These are phyloP conservation scores for Apis mellifera DNA, from an alignment of 1,140 invertebrate genomes.

Conservation along the genomic window DNA sequence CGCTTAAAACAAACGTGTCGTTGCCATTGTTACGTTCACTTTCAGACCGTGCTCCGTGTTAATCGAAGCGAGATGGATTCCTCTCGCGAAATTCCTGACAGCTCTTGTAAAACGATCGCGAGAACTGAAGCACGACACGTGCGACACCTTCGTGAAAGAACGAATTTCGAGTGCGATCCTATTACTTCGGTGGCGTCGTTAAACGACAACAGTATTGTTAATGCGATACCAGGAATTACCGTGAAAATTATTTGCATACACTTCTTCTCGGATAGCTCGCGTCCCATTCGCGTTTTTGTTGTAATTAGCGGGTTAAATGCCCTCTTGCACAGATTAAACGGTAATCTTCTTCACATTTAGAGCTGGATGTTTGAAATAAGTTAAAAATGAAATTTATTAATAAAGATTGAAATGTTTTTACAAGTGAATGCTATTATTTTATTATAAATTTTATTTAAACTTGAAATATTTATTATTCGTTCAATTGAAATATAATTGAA, in stretches of 20 bases:
- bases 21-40: constrained; percentile 18
- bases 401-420: background rate
- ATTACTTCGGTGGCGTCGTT: constrained; percentile 39
- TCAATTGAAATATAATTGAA: too few species aligned
- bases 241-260: constrained; percentile 28
- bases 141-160: constrained; percentile 45
- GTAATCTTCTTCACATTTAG: background rate
- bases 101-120: constrained; percentile 56
- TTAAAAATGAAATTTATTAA: too few species aligned
- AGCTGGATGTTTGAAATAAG: too few species aligned
- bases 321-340: background rate
- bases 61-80: constrained; percentile 32
- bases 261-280: background rate
- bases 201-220: constrained; percentile 42
- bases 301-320: constrained; percentile 13
- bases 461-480: too few species aligned
- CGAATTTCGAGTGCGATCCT: constrained; percentile 54
- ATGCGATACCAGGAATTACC: constrained; percentile 32
- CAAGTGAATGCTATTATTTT: too few species aligned
- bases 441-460: too few species aligned
- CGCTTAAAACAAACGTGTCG: constrained; percentile 35
- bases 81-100: constrained; percentile 54
- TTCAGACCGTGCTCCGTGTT: constrained; percentile 22
- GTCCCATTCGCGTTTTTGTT: constrained; percentile 17
- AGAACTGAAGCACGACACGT: background rate